phyloP scores from a whole-genome alignment of 2,113 vertebrate genomes.

The Rhineura floridana region DNA sequence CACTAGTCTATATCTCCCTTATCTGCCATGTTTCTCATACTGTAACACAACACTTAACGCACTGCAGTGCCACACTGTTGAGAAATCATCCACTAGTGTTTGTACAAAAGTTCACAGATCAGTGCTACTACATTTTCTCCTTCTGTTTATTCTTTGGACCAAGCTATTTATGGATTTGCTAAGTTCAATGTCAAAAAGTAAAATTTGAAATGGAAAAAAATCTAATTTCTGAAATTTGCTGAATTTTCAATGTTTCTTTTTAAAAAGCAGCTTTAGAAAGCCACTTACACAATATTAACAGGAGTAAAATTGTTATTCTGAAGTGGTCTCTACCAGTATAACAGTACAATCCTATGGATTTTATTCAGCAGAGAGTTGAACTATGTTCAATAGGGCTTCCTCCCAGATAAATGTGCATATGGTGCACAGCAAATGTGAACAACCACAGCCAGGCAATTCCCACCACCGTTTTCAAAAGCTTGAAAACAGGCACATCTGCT shows the following conservation, averaged over 20 bases:
- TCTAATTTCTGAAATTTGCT: too few relatives aligned
- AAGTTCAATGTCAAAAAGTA: neutral
- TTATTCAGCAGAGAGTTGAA: neutral
- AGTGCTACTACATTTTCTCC: neutral
- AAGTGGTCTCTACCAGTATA: too few relatives aligned
- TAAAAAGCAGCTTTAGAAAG: too few relatives aligned
- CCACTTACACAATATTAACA: too few relatives aligned
- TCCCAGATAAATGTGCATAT: too few relatives aligned
- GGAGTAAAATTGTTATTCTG: neutral
- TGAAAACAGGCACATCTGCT: conserved; percentile 35
- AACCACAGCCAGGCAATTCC: conserved; percentile 46
- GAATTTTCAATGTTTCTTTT: too few relatives aligned
- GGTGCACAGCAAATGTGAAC: conserved; percentile 33
- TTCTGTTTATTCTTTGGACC: neutral
- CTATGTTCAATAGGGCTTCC: neutral
- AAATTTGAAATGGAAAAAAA: too few relatives aligned
- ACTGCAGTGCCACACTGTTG: too few relatives aligned
- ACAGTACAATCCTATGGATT: too few relatives aligned
- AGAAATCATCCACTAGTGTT: neutral
- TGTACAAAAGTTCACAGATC: too few relatives aligned
- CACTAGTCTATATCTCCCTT: neutral
- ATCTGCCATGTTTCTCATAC: neutral
- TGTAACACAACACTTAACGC: too few relatives aligned
- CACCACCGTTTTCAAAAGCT: conserved; percentile 53
- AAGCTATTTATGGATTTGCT: neutral